Evolutionary conservation across 2,888 invertebrate genomes (phyloP).

Genomic region (Metallyticus violacea): DNA sequence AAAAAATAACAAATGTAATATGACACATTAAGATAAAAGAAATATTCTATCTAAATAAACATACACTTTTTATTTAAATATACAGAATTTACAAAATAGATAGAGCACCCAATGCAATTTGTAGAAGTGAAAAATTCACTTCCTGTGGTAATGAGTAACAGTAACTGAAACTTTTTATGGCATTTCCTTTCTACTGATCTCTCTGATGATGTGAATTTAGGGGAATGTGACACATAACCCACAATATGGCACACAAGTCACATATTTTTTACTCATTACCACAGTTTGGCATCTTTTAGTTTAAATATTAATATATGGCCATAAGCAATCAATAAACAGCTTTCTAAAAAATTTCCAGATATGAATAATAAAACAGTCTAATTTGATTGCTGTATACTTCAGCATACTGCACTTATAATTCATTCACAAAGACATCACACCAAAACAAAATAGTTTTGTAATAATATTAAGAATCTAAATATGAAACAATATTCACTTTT

Average conservation of each 20-base stretch:
- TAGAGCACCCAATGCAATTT: neutral
- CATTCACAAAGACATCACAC: neutral
- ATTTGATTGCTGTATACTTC: neutral
- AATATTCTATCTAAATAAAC: neutral
- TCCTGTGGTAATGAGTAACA: neutral
- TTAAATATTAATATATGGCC: neutral
- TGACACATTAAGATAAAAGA: neutral
- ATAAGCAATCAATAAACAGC: neutral
- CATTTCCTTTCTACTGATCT: neutral
- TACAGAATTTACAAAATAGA: constrained; percentile 1
- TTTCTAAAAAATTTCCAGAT: neutral
- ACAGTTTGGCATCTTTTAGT: neutral
- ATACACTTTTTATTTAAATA: neutral
- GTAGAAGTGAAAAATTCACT: neutral
- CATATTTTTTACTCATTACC: neutral
- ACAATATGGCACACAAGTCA: neutral
- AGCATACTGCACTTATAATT: neutral
- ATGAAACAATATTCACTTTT: neutral
- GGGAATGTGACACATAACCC: neutral
- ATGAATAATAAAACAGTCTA: neutral
- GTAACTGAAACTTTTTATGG: neutral
- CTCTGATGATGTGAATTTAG: neutral
- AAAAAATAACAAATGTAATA: constrained; percentile 7
- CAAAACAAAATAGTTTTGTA: neutral
- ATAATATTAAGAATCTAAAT: neutral